Percentiles rank a stretch among this genome's conserved stretches.
phyloP scores from a whole-genome alignment of 2,888 invertebrate species.

The Cremastinae sp. region DNA sequence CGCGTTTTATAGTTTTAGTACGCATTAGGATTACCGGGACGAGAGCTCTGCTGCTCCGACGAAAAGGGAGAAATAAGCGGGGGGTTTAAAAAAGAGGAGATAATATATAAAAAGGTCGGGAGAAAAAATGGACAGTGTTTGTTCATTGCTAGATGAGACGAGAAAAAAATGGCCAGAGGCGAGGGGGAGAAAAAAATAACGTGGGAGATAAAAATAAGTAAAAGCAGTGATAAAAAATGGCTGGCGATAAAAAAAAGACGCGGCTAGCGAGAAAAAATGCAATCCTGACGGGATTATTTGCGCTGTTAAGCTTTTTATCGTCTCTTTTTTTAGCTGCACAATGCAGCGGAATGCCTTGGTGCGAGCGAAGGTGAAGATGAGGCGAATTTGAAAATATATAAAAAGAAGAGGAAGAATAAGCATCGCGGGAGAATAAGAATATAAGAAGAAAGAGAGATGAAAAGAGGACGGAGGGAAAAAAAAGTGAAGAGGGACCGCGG shows the following conservation, averaged over 20 bases:
- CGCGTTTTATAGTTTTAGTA: slow-evolving; percentile 59
- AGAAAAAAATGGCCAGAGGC: slow-evolving; percentile 24
- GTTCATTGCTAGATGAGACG: slow-evolving; percentile 42
- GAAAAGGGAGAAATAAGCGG: slow-evolving; percentile 1
- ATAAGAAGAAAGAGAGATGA: slow-evolving; percentile 25
- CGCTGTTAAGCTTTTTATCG: slow-evolving; percentile 61
- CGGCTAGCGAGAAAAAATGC: slow-evolving; percentile 37
- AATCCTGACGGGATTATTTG: slow-evolving; percentile 66
- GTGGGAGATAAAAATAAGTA: too few species aligned
- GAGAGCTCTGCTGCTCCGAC: slow-evolving; percentile 5
- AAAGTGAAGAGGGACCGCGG: slow-evolving; percentile 55
- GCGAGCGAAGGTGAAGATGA: neutral
- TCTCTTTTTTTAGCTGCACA: slow-evolving; percentile 26
- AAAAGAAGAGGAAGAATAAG: slow-evolving; percentile 29
- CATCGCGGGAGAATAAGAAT: slow-evolving; percentile 16
- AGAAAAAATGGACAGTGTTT: slow-evolving; percentile 53
- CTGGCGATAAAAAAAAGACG: too few species aligned
- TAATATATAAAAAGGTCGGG: slow-evolving; percentile 18
- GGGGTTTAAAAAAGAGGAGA: slow-evolving; percentile 1
- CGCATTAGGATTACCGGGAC: slow-evolving; percentile 57
- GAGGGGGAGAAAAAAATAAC: slow-evolving; percentile 1
- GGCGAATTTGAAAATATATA: neutral
- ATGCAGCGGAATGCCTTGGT: neutral
- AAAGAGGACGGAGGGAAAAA: slow-evolving; percentile 28
- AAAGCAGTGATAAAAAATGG: neutral